Evolutionary conservation across 1,140 invertebrate genomes (phyloP), one percentile per base, ranked within the genome.

Genomic region (Cydia fagiglandana): DNA sequence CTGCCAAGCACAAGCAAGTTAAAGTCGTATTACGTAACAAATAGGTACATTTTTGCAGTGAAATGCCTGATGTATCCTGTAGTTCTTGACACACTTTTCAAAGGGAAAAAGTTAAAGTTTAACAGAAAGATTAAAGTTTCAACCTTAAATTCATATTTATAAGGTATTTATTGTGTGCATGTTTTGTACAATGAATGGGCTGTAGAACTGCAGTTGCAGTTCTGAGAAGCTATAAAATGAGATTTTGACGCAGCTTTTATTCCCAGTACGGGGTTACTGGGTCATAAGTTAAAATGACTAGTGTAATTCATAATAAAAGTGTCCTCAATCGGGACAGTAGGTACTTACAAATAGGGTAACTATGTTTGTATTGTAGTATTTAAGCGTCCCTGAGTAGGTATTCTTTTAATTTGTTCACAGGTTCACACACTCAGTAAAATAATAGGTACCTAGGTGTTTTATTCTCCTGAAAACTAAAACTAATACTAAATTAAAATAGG

Each of bases 11-110:
- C 9, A 24, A 61, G 56, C 6, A 1, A 61, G 1, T 24, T 61
- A 24, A 24, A 61, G 20, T 61, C 56, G 10, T 61, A 24, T 24
- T 61, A 7, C 20, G 10, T 24, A 24, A 10, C 0, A 24, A 24
- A 61, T 24, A 24, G 20, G 20, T 61, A 2, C 56, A 61, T 24
- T 24, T 61, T 61, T 24, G 7, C 17, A 24, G 20, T 24, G 9
- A 61, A 61, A 61, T 12, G 10, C 56, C 20, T 24, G 20, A 61
- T 61, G 56, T 61, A 24, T 61, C 56, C 56, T 61, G 56, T 12
- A 61, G 56, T 61, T 24, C 56, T 61, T 61, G 56, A 61, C 56
- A 61, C 4, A 61, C 56, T 61, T 61, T 61, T 61, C 20, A 61
- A 61, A 61, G 56, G 56, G 56, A 12, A 61, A 61, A 61, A 24